Evolutionary conservation across 2,113 vertebrate genomes (phyloP).

Genomic region (Numida meleagris): DNA sequence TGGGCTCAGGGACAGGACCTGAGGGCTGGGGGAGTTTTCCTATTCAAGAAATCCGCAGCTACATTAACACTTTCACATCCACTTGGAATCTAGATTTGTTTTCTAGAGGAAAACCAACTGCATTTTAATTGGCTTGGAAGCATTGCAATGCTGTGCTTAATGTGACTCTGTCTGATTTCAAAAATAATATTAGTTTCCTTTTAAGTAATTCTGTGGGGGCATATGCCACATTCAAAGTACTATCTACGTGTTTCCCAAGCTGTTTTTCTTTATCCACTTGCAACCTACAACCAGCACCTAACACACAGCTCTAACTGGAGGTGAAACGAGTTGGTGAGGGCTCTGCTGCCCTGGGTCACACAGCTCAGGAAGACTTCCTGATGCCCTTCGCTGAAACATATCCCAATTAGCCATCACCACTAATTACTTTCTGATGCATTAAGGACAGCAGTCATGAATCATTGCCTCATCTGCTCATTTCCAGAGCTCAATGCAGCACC

Average conservation of each 20-base stretch:
- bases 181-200: not conserved
- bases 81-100: not conserved
- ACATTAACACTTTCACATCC: rapidly evolving
- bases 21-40: no score
- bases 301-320: rapidly evolving
- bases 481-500: not conserved
- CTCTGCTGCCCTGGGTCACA: not conserved
- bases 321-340: rapidly evolving
- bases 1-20: no score
- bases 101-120: not conserved
- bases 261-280: not conserved
- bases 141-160: not conserved
- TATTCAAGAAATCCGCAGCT: rapidly evolving
- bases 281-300: not conserved
- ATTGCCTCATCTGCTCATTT: not conserved
- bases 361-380: not conserved
- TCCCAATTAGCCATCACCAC: not conserved
- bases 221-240: not conserved
- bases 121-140: not conserved
- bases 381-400: not conserved
- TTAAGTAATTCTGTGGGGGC: not conserved
- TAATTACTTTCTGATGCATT: not conserved
- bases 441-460: not conserved
- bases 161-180: not conserved
- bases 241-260: rapidly evolving